Base-by-base conservation (phyloP, 2,888 invertebrate species). In the Scaptomyza polygonia region DNA sequence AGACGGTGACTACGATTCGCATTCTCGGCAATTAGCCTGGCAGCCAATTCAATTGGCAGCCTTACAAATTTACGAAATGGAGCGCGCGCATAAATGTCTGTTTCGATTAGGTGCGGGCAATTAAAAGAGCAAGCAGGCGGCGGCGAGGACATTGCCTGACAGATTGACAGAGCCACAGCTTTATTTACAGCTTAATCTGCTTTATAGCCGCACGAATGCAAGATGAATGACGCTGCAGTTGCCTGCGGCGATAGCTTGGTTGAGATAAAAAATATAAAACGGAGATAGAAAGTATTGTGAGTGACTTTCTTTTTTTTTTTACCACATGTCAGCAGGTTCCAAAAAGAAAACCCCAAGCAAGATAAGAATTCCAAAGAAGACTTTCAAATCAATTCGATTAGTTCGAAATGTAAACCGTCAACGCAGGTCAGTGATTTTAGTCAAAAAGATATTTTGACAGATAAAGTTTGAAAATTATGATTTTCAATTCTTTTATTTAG, bases 71-170 rank as follows among this genome's bases (percentile, higher is more conserved):
- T 43, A 59, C 67, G 49, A 88, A 82, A 88, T 86, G 87, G 85
- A 86, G 88, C 88, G 74, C 67, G 79, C 53, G 79, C 88, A 84
- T 84, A 84, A 88, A 88, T 87, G 83, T 88, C 83, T 80, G 78
- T 68, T 86, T 45, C 69, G 64, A 83, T 86, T 86, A 81, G 75
- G 64, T 53, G 66, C 70, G 65, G 65, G 89, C 84, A 88, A 88
- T 84, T 84, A 84, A 87, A 87, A 72, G 72, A 40, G 39, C 39
- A 16, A 9, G 54, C 66, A 58, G 32, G 30, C 30, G 40, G 30
- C 30, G 40, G 7, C 47, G 47, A 62, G 66, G 77, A 70, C 79
- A 63, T 57, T 43, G 53, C 25, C 65, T 53, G 84, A 67, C 51
- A 76, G 80, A 76, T 81, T 84, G 79, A 67, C 78, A 77, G 72